Percentiles rank a stretch among this genome's conserved stretches.
These are phyloP conservation scores for Gobius niger DNA, from an alignment of 2,113 vertebrate genomes.

Conservation along the genomic window DNA sequence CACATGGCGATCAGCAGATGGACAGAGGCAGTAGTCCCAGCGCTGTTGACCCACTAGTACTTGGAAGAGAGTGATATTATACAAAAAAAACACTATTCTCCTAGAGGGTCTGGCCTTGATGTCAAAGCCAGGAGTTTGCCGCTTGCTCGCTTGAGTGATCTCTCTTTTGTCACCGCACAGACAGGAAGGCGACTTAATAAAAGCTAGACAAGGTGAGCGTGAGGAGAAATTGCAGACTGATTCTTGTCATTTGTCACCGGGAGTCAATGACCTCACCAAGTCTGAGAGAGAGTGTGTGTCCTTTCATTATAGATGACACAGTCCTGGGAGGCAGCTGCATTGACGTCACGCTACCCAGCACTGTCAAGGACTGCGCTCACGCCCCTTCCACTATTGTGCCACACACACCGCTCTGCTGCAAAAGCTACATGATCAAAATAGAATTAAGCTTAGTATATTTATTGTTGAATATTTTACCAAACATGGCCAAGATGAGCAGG, in stretches of 20 bases:
- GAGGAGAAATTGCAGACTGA: slow-evolving; percentile 33
- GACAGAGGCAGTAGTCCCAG: slow-evolving; percentile 56
- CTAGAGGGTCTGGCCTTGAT: slow-evolving; percentile 21
- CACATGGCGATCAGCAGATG: slow-evolving; percentile 51
- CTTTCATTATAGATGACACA: slow-evolving; percentile 70
- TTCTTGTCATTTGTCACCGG: slow-evolving; percentile 55
- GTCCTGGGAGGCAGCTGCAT: slow-evolving; percentile 73
- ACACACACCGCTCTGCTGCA: too few relatives aligned
- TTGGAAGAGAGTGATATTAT: slow-evolving; percentile 18
- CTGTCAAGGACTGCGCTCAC: slow-evolving; percentile 38
- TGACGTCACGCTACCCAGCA: slow-evolving; percentile 66
- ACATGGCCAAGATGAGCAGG: too few relatives aligned
- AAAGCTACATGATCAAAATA: too few relatives aligned
- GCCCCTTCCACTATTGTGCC: not conserved
- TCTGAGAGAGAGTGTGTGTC: slow-evolving; percentile 12
- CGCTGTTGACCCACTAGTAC: slow-evolving; percentile 44
- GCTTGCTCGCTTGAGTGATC: slow-evolving; percentile 15
- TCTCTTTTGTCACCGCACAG: not conserved
- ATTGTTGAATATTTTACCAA: too few relatives aligned
- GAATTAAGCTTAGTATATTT: too few relatives aligned
- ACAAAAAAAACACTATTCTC: slow-evolving; percentile 8
- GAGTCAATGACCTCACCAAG: slow-evolving; percentile 41
- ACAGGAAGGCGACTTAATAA: slow-evolving; percentile 12
- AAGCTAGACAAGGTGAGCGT: slow-evolving; percentile 46
- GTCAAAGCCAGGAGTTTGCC: slow-evolving; percentile 8